Conservation (phyloP, 1,140 invertebrate genomes). For the Ostrea denselamellosa region DNA sequence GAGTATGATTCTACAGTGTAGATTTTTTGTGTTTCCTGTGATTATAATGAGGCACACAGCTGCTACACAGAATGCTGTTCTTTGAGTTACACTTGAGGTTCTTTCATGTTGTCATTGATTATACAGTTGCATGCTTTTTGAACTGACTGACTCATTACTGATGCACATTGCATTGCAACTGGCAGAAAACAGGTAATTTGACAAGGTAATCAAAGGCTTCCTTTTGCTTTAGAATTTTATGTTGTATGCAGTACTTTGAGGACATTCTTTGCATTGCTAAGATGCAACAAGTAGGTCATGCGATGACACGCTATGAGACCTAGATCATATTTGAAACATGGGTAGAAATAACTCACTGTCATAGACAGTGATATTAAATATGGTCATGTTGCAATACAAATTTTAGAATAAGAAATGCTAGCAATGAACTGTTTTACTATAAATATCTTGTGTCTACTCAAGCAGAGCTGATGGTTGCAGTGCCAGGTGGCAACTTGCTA, state of each 20-base stretch:
- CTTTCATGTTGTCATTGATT: conserved; percentile 32
- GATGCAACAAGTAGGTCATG: not conserved
- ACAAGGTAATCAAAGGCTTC: not conserved
- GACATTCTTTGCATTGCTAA: conserved; percentile 10
- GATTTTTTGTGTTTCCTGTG: not conserved
- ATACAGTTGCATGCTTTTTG: conserved; percentile 20
- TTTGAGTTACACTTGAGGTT: not conserved
- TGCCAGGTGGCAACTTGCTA: conserved; percentile 27
- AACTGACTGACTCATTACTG: conserved; percentile 4
- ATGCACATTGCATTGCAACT: conserved; percentile 29
- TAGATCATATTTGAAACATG: not conserved
- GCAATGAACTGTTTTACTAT: conserved; percentile 31
- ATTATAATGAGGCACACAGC: conserved; percentile 27
- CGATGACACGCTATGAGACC: not conserved
- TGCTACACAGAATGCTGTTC: not conserved
- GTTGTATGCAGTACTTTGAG: not conserved
- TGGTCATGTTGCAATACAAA: not conserved
- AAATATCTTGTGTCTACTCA: conserved; percentile 33
- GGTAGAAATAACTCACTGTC: conserved; percentile 2
- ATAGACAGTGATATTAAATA: not conserved
- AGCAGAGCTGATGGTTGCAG: conserved; percentile 23
- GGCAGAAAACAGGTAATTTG: conserved; percentile 1
- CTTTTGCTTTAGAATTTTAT: not conserved
- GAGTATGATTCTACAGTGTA: no score
- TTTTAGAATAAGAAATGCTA: not conserved